Conservation (phyloP, 2,113 vertebrate species). For the Cryptotis parvus region DNA sequence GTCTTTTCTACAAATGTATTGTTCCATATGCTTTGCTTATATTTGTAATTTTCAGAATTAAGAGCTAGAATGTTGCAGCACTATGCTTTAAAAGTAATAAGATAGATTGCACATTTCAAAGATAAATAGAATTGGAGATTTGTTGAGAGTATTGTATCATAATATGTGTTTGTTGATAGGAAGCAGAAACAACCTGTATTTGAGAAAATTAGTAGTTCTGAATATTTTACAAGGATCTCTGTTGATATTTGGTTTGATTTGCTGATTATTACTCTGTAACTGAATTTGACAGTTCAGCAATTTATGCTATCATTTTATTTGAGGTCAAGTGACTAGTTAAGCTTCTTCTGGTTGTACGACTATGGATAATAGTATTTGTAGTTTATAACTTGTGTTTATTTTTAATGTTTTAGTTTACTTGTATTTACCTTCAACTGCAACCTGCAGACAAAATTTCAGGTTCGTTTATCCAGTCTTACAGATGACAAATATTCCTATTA, state of each 20-base stretch:
- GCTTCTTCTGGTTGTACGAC: background rate
- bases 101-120: background rate
- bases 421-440: conserved; percentile 16
- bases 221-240: conserved; percentile 3
- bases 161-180: background rate
- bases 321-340: background rate
- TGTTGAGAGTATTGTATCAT: conserved; percentile 35
- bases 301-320: background rate
- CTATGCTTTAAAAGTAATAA: conserved; percentile 1
- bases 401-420: background rate
- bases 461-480: background rate
- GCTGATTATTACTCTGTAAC: background rate
- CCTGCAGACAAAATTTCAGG: conserved; percentile 35
- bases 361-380: background rate
- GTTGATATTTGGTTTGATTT: conserved; percentile 6
- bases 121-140: background rate
- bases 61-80: background rate
- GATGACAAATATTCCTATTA: conserved; percentile 3
- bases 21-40: background rate
- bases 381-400: background rate
- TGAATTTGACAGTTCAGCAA: background rate
- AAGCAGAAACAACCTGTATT: background rate
- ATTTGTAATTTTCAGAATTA: conserved; percentile 2
- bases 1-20: background rate
- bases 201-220: background rate